Evolutionary conservation across 2,113 vertebrate species (phyloP), one percentile per base, ranked within the genome.

Genomic region (Porphyrio hochstetteri): DNA sequence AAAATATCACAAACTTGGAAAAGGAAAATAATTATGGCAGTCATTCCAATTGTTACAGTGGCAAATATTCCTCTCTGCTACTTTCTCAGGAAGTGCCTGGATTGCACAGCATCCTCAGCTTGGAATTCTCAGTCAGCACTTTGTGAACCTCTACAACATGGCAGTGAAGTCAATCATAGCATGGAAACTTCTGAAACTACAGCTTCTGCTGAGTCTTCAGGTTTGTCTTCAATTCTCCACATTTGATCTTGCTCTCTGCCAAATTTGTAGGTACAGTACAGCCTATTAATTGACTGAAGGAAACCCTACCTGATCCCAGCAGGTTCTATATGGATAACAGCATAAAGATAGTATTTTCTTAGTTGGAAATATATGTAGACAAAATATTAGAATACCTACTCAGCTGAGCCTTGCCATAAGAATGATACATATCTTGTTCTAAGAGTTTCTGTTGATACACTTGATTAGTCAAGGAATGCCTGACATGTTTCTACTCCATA

Each of bases 151-250:
- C 65, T 46, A 46, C 48, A 91, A 61, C 20, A 81, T 31, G 68
- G 65, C 91, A 91, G 64, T 71, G 28, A 92, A 91, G 57, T 55
- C 80, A 64, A 42, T 23, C 77, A 71, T 15, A 36, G 83, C 89
- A 88, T 35, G 77, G 61, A 88, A 76, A 63, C 65, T 53, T 50
- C 63, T 63, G 36, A 69, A 83, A 33, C 64, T 77, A 63, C 80
- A 84, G 52, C 35, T 75, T 67, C 76, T 91, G 77, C 88, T 89
- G 93, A 89, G 48, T 67, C 74, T 78, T 71, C 83, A 93, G 24
- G 33, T 81, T 70, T 87, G 48, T 56, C 86, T 81, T 81, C 48
- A 46, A 10, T 84, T 35, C 77, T 42, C 87, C 81, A 68, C 13
- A 11, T 75, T 28, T 69, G 27, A 61, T 71, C 18, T 24, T 75